These are phyloP conservation scores for Arctia plantaginis DNA, from an alignment of 2,888 invertebrate species.

Conservation along the genomic window DNA sequence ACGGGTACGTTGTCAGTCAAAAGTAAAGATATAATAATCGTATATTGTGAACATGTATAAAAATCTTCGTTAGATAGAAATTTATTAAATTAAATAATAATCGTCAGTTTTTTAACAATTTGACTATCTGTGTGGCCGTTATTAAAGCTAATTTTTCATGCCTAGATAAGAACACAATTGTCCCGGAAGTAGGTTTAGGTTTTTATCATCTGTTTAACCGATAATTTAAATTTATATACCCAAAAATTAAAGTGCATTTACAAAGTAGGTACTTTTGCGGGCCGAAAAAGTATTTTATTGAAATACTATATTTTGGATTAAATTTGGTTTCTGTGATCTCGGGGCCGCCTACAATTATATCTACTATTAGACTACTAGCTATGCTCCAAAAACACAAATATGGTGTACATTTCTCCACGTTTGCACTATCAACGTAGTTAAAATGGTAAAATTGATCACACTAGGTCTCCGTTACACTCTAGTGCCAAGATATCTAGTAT, in stretches of 20 bases:
- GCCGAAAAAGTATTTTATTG: no score
- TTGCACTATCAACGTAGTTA: neutral
- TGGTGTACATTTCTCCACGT: neutral
- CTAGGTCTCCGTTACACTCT: neutral
- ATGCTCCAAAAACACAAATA: no score
- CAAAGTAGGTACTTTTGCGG: neutral
- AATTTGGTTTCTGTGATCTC: no score
- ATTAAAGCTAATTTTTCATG: no score
- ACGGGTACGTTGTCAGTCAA: no score
- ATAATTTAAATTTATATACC: neutral
- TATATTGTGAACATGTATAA: neutral
- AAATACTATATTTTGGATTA: no score
- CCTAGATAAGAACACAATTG: neutral
- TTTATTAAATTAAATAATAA: no score
- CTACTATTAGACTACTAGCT: neutral
- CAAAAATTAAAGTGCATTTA: neutral
- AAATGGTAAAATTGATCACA: constrained; percentile 4
- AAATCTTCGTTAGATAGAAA: neutral
- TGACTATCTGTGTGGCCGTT: neutral
- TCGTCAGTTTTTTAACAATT: no score
- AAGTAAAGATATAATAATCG: neutral
- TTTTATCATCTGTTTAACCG: neutral
- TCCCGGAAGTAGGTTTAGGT: neutral
- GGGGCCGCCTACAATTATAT: neutral
- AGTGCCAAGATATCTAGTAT: constrained; percentile 3